A percentile compares a stretch with the other conserved stretches of the same genome.
Evolutionary conservation across 2,113 vertebrate genomes (phyloP).

Genomic region (Megaleporinus macrocephalus): DNA sequence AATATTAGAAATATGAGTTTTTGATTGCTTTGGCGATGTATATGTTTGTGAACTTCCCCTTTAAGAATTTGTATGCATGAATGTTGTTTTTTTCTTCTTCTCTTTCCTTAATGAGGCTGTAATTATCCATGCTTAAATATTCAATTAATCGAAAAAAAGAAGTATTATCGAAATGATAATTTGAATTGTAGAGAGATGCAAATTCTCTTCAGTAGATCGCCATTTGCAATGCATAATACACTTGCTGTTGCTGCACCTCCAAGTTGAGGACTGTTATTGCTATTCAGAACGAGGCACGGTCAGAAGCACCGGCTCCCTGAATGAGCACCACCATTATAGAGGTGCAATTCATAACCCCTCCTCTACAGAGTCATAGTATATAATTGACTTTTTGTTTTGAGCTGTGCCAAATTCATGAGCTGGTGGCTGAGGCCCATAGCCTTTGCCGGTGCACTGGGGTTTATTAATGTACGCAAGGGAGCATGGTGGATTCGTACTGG

Average conservation of each 20-base stretch:
- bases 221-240: slow-evolving; percentile 9
- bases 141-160: not conserved
- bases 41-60: too few species aligned
- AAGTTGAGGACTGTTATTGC: slow-evolving; percentile 7
- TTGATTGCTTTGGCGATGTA: not conserved
- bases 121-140: slow-evolving; percentile 11
- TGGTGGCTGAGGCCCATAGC: slow-evolving; percentile 31
- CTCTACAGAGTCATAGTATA: slow-evolving; percentile 15
- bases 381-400: slow-evolving; percentile 48
- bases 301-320: slow-evolving; percentile 12
- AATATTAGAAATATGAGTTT: too few species aligned
- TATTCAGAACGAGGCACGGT: slow-evolving; percentile 23
- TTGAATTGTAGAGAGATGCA: not conserved
- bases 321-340: slow-evolving; percentile 19
- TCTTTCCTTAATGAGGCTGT: not conserved
- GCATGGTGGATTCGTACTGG: slow-evolving; percentile 17
- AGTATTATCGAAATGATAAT: not conserved
- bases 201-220: not conserved
- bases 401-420: slow-evolving; percentile 45
- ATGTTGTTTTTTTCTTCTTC: not conserved
- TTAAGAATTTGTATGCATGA: not conserved
- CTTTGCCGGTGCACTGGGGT: not conserved
- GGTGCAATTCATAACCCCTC: slow-evolving; percentile 39
- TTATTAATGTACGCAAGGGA: slow-evolving; percentile 39
- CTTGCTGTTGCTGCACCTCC: not conserved